phyloP scores from a whole-genome alignment of 1,140 invertebrate species.

The Drosophila pachea region DNA sequence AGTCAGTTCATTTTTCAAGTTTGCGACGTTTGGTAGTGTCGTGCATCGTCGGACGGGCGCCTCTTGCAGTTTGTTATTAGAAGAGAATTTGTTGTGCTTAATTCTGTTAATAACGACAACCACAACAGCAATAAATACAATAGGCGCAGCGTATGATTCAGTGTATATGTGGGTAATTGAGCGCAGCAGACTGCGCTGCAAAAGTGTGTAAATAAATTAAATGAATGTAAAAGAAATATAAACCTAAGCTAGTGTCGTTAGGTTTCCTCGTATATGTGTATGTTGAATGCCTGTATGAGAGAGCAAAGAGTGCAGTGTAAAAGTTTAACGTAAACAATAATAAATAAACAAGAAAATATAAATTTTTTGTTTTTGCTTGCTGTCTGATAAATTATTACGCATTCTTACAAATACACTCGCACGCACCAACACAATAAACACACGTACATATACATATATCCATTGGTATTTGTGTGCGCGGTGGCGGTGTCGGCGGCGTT shows the following conservation, averaged over 20 bases:
- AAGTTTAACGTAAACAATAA: conserved; percentile 56
- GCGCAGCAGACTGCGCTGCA: conserved; percentile 29
- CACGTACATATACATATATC: conserved; percentile 5
- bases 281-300: conserved; percentile 16
- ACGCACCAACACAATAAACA: conserved; percentile 13
- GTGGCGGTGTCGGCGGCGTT: conserved; percentile 22
- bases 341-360: conserved; percentile 42
- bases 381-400: conserved; percentile 47
- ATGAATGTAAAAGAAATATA: conserved; percentile 44
- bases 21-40: conserved; percentile 29
- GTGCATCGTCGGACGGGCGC: conserved; percentile 33
- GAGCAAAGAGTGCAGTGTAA: conserved; percentile 54
- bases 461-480: conserved; percentile 7
- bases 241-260: conserved; percentile 35
- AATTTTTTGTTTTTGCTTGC: conserved; percentile 34
- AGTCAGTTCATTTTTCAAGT: conserved; percentile 39
- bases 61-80: conserved; percentile 40
- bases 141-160: conserved; percentile 36
- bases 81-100: conserved; percentile 46
- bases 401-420: conserved; percentile 11
- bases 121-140: conserved; percentile 15
- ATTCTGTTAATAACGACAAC: conserved; percentile 57
- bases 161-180: conserved; percentile 28
- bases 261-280: conserved; percentile 1
- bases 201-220: conserved; percentile 50